These are phyloP conservation scores for Synodontis membranacea DNA, from an alignment of 2,113 vertebrate species.

Conservation along the genomic window DNA sequence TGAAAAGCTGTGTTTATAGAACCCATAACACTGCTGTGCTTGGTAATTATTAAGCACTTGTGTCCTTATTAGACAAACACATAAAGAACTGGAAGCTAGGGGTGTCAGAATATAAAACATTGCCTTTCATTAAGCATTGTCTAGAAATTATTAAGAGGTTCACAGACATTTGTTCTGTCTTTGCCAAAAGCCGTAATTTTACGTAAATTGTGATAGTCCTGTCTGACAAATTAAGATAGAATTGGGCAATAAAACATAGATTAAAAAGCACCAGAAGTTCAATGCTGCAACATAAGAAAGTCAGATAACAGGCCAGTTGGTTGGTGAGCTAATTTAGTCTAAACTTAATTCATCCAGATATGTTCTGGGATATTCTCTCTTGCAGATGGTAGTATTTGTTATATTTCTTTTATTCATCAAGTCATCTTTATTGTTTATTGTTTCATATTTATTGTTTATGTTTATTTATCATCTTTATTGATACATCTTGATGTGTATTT, in stretches of 20 bases:
- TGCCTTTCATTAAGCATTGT: not conserved
- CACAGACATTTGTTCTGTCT: not conserved
- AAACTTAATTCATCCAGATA: too few species aligned
- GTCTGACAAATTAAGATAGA: not conserved
- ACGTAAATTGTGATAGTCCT: too few species aligned
- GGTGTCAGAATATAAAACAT: not conserved
- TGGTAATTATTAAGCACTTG: not conserved
- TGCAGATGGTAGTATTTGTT: too few species aligned
- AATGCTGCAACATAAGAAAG: too few species aligned
- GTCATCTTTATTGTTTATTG: too few species aligned
- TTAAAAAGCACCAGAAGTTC: not conserved
- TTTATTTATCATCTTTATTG: too few species aligned
- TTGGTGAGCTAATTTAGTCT: not conserved
- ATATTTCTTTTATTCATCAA: not conserved
- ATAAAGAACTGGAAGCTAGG: not conserved
- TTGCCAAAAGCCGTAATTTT: not conserved
- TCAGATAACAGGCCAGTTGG: not conserved
- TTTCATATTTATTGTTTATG: too few species aligned
- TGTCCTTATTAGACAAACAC: not conserved
- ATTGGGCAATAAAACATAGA: not conserved
- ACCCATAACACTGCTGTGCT: not conserved
- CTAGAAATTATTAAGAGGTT: not conserved
- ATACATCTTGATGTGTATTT: too few species aligned
- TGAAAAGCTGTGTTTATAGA: not conserved
- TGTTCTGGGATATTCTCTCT: too few species aligned